Evolutionary conservation across 1,140 invertebrate genomes (phyloP).

Genomic region (Augochlora pura): DNA sequence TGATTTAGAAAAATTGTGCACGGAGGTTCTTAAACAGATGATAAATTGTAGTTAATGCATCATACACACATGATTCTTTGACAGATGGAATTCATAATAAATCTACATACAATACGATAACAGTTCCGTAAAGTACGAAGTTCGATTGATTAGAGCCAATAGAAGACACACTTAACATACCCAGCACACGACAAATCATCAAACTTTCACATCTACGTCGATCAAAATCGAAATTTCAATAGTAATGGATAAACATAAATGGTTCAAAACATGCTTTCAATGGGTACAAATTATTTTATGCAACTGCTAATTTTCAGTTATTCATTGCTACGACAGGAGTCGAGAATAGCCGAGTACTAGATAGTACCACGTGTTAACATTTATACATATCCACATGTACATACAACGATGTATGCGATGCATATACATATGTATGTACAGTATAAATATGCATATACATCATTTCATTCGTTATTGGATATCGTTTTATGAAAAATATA

Average conservation of each 20-base stretch:
- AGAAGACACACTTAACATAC: conserved; percentile 23
- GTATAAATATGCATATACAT: not conserved
- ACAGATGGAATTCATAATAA: not conserved
- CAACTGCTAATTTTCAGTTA: conserved; percentile 21
- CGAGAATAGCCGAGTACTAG: conserved; percentile 22
- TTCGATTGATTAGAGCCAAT: conserved; percentile 2
- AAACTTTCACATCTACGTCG: conserved; percentile 17
- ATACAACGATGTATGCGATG: too few relatives aligned
- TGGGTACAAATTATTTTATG: conserved; percentile 9
- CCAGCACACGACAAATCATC: not conserved
- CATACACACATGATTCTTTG: not conserved
- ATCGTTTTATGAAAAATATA: not conserved
- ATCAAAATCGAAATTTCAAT: not conserved
- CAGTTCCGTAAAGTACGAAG: conserved; percentile 14
- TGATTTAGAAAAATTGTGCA: not conserved
- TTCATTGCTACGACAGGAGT: conserved; percentile 30
- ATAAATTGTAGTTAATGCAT: not conserved
- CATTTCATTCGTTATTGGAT: not conserved
- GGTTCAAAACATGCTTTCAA: conserved; percentile 12
- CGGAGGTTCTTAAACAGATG: not conserved
- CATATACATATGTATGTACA: too few relatives aligned
- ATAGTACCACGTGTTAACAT: conserved; percentile 40
- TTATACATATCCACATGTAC: not conserved
- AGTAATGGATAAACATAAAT: not conserved
- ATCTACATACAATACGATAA: not conserved